Conservation (phyloP, 2,888 invertebrate species). For the Ypsolopha sequella region DNA sequence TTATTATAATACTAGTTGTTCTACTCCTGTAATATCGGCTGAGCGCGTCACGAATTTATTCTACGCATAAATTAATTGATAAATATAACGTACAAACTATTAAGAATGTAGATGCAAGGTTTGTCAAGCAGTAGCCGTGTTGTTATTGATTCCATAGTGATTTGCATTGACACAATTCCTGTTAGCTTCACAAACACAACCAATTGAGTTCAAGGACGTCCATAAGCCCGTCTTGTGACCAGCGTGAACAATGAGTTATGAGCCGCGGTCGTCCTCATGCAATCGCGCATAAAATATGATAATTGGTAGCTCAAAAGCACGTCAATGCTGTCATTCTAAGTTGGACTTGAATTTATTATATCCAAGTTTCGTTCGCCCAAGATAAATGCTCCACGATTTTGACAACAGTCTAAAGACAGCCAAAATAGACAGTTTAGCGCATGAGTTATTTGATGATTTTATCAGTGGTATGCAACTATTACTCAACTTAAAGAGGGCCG, state of each 20-base stretch:
- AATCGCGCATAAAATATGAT: constrained; percentile 62
- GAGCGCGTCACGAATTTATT: background rate
- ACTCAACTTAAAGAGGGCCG: background rate
- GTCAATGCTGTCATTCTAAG: constrained; percentile 20
- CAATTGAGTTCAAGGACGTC: constrained; percentile 67
- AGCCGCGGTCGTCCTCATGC: constrained; percentile 54
- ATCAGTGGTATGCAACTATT: background rate
- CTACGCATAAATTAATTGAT: background rate
- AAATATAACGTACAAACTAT: background rate
- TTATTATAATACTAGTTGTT: background rate
- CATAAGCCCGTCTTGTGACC: constrained; percentile 60
- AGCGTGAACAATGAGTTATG: constrained; percentile 65
- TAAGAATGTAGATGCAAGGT: background rate
- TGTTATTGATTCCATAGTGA: constrained; percentile 37
- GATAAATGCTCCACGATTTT: background rate
- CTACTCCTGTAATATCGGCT: background rate
- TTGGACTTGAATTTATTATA: background rate
- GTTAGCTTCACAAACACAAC: constrained; percentile 58
- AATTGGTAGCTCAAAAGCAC: constrained; percentile 50
- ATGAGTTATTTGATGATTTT: background rate
- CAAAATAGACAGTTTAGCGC: background rate
- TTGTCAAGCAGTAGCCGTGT: constrained; percentile 34
- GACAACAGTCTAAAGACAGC: background rate
- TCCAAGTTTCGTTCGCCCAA: constrained; percentile 7
- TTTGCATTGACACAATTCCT: constrained; percentile 65